A percentile compares a stretch with the other conserved stretches of the same genome.
Conservation (phyloP, 2,113 vertebrate genomes). For the Salvelinus alpinus region DNA sequence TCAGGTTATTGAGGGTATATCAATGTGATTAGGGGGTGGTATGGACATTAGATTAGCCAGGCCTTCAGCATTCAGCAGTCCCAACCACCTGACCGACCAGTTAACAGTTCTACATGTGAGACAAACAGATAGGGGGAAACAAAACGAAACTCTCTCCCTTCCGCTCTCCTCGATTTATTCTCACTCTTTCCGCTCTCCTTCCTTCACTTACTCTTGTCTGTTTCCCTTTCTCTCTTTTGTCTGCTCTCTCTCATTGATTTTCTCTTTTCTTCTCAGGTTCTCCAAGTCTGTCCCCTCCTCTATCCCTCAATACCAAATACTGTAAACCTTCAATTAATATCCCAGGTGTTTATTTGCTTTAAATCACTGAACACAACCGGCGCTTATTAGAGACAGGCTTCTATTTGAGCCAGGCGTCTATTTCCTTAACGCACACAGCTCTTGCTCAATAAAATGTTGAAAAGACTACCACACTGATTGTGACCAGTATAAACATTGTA, state of each 20-base stretch:
- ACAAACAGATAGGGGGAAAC: constrained; percentile 1
- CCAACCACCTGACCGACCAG: constrained; percentile 36
- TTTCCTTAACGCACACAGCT: too few relatives aligned
- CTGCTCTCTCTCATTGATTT: not conserved
- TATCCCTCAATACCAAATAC: too few relatives aligned
- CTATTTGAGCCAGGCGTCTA: too few relatives aligned
- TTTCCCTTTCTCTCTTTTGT: not conserved
- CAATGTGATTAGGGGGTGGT: constrained; percentile 20
- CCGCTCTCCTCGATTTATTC: not conserved
- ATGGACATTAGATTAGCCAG: constrained; percentile 57
- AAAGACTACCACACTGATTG: too few relatives aligned
- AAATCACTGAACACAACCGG: too few relatives aligned
- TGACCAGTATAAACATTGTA: too few relatives aligned
- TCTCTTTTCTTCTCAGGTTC: not conserved
- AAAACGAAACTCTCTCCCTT: constrained; percentile 9
- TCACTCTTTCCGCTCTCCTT: too few relatives aligned
- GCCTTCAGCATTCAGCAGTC: constrained; percentile 44
- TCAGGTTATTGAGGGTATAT: constrained; percentile 9
- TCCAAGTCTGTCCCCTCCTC: too few relatives aligned
- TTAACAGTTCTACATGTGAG: constrained; percentile 51
- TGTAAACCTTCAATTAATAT: too few relatives aligned
- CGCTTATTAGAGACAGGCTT: too few relatives aligned
- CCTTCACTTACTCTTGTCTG: not conserved
- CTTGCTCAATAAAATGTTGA: too few relatives aligned
- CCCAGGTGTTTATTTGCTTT: too few relatives aligned